Base-by-base conservation (phyloP, 1,140 invertebrate genomes). In the Tetraneura akinire region DNA sequence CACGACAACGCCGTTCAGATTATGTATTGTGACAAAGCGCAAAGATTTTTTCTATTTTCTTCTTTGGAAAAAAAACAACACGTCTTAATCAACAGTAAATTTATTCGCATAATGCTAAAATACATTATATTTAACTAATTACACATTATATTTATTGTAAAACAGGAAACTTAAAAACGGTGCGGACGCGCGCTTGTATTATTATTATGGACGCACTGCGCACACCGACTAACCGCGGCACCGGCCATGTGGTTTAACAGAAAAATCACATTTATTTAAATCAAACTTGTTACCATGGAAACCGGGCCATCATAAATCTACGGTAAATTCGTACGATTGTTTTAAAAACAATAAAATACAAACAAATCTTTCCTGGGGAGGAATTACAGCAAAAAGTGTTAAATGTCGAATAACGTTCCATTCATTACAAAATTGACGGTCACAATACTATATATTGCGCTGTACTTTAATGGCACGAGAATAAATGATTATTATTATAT, bases 191-290 rank as follows among this genome's bases (percentile, higher is more conserved):
- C 51, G 23, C 51, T 71, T 51, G 68, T 71, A 37, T 71, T 49
- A n/a, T n/a, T n/a, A n/a, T n/a, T n/a, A n/a, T n/a, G n/a, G n/a
- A n/a, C n/a, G n/a, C n/a, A n/a, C n/a, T n/a, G 68, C 45, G 23
- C 23, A 16, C 9, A 18, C 8, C 37, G 45, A 26, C 66, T 16
- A 23, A 4, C 14, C 13, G 66, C 14, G 45, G 68, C 45, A 3
- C n/a, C n/a, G 68, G 68, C 68, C 68, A 71, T 71, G 68, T 71
- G 68, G 68, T 71, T 32, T 51, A 29, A 37, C 21, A 26, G 29
- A 71, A 71, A 71, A 71, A 71, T 71, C 49, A 71, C 68, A 71
- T 71, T 71, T 71, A 71, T 71, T 45, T 71, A 71, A 71, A 71
- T 71, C 45, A 51, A n/a, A 71, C 68, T 51, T n/a, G 68, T 62